Percentiles rank a stretch among this genome's conserved stretches.
Conservation (phyloP, 2,888 invertebrate species). For the Himalopsyche tibetana region DNA sequence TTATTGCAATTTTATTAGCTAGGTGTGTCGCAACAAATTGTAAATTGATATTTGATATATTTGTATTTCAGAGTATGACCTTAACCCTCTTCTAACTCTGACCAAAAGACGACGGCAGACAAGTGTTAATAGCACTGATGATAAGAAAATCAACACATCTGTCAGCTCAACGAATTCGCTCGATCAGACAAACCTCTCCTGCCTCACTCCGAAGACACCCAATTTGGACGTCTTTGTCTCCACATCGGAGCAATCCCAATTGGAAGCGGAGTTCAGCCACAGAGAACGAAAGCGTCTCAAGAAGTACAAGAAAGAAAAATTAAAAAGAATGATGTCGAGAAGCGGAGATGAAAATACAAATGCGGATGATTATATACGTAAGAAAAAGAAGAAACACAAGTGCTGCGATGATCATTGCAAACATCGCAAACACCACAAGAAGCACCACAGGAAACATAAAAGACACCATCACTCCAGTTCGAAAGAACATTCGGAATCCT, state of each 20-base stretch:
- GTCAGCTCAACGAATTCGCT: constrained; percentile 53
- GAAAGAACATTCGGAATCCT: constrained; percentile 75
- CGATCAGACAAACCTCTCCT: constrained; percentile 65
- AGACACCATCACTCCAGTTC: constrained; percentile 81
- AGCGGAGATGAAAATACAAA: constrained; percentile 72
- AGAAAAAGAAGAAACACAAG: constrained; percentile 83
- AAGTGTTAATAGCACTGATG: constrained; percentile 78
- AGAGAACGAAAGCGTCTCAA: constrained; percentile 82
- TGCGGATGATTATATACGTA: constrained; percentile 76
- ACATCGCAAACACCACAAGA: constrained; percentile 85
- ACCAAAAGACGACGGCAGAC: constrained; percentile 86
- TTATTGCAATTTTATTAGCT: too few species aligned
- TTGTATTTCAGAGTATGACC: constrained; percentile 84
- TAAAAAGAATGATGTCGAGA: constrained; percentile 68
- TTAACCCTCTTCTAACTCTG: constrained; percentile 85
- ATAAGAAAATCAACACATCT: constrained; percentile 71
- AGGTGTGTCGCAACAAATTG: too few species aligned
- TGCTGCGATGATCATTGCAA: constrained; percentile 84
- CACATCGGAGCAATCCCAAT: constrained; percentile 66
- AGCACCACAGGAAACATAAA: constrained; percentile 86
- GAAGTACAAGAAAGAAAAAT: constrained; percentile 82
- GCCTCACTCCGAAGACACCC: constrained; percentile 64
- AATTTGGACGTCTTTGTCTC: constrained; percentile 65
- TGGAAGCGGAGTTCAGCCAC: constrained; percentile 74
- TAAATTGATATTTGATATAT: not conserved